These are phyloP conservation scores for Torymus texanus DNA, from an alignment of 2,888 invertebrate genomes.

Conservation along the genomic window DNA sequence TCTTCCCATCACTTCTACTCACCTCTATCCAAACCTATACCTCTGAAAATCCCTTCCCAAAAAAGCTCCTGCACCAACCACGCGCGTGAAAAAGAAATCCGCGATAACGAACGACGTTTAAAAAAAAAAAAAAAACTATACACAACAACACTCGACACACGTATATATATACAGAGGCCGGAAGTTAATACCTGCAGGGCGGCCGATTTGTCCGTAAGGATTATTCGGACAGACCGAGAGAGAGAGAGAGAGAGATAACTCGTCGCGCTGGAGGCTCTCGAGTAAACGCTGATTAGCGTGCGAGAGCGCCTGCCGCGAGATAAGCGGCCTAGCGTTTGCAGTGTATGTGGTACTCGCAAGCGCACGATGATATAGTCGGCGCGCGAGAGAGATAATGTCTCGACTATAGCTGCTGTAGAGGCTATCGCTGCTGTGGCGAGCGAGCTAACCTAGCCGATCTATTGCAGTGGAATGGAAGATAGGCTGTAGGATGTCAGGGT, in stretches of 20 bases:
- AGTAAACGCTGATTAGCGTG: conserved; percentile 69
- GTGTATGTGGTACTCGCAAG: conserved; percentile 52
- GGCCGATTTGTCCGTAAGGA: conserved; percentile 68
- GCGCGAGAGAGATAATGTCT: conserved; percentile 1
- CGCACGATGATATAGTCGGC: conserved; percentile 56
- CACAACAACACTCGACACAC: too few relatives aligned
- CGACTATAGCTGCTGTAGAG: too few relatives aligned
- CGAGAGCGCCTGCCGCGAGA: conserved; percentile 70
- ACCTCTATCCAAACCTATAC: too few relatives aligned
- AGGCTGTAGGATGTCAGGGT: not conserved
- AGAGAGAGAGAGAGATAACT: not conserved
- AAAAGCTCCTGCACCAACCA: too few relatives aligned
- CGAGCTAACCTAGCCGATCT: conserved; percentile 33
- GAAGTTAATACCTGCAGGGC: conserved; percentile 63
- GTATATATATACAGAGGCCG: not conserved
- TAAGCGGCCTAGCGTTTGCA: conserved; percentile 71
- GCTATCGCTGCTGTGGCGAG: too few relatives aligned
- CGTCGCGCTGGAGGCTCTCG: conserved; percentile 14
- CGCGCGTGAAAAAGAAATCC: not conserved
- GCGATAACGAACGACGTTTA: conserved; percentile 4
- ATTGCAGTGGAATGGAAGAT: not conserved
- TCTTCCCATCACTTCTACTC: too few relatives aligned
- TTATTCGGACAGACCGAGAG: conserved; percentile 70
- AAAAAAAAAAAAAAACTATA: too few relatives aligned
- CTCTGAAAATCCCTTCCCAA: too few relatives aligned